Percentiles rank a stretch among this genome's conserved stretches.
These are phyloP conservation scores for Acinonyx jubatus DNA, from an alignment of 2,113 vertebrate species.

Conservation along the genomic window DNA sequence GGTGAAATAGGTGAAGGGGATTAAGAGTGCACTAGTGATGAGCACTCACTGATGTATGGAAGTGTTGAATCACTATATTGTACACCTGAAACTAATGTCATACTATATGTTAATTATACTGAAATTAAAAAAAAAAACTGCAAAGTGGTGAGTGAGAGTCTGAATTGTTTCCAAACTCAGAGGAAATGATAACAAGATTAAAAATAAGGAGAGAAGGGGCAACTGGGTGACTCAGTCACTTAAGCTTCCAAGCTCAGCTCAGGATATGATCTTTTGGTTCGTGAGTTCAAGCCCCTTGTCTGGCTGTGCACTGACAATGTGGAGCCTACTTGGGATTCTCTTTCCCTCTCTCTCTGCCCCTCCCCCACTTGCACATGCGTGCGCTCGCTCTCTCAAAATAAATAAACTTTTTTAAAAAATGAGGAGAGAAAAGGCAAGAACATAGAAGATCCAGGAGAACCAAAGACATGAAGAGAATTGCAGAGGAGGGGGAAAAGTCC, in stretches of 20 bases:
- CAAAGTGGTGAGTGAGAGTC: neutral
- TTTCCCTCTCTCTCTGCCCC: neutral
- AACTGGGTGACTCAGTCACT: neutral
- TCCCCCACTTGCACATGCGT: too few species aligned
- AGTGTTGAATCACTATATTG: neutral
- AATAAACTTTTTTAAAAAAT: neutral
- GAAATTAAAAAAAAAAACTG: neutral
- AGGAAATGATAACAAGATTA: neutral
- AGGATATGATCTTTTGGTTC: neutral
- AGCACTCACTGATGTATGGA: neutral
- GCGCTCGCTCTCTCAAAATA: neutral
- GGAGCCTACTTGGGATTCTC: neutral
- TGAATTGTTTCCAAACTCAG: constrained; percentile 30
- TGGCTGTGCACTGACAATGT: neutral
- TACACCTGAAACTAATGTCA: neutral
- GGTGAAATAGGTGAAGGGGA: neutral
- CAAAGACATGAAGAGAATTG: neutral
- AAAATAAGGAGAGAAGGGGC: neutral
- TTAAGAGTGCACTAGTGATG: neutral
- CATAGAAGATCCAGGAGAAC: neutral
- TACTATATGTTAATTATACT: neutral
- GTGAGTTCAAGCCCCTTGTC: accelerated
- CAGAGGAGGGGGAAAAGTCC: neutral
- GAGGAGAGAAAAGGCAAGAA: neutral
- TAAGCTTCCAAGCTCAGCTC: neutral